A percentile compares a stretch with the other conserved stretches of the same genome.
Conservation (phyloP, 2,113 vertebrate species). For the Cebus imitator region DNA sequence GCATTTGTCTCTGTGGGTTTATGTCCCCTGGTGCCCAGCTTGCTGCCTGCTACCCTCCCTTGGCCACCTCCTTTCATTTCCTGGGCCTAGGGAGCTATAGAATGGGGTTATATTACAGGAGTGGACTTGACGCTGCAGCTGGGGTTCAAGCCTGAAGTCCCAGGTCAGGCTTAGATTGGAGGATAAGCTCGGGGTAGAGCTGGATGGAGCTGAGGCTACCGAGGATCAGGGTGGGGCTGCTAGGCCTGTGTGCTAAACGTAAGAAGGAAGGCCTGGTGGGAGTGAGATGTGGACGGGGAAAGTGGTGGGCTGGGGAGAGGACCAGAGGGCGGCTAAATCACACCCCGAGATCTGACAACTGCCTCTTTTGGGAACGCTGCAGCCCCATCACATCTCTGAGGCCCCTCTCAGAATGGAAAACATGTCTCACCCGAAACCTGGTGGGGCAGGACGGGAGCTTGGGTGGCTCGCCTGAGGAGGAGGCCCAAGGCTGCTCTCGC, state of each 20-base stretch:
- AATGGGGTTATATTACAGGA: background rate
- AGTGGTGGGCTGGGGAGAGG: background rate
- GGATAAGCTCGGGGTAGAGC: background rate
- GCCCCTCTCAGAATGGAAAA: slow-evolving; percentile 72
- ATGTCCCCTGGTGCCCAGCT: background rate
- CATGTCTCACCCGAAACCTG: slow-evolving; percentile 74
- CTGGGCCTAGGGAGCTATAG: background rate
- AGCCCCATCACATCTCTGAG: background rate
- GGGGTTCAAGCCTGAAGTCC: background rate
- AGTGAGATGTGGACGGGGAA: slow-evolving; percentile 12
- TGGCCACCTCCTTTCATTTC: background rate
- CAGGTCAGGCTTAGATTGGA: background rate
- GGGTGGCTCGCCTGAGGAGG: background rate
- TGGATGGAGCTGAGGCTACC: background rate
- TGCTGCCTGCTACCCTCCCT: background rate
- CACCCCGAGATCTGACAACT: background rate
- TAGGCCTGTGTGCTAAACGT: background rate
- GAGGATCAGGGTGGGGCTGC: background rate
- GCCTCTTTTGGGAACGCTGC: slow-evolving; percentile 9
- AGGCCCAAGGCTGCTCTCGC: background rate
- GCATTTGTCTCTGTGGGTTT: background rate
- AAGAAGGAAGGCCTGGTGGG: background rate
- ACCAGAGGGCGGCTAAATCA: slow-evolving; percentile 26
- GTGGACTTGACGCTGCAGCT: background rate
- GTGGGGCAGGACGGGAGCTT: background rate